phyloP scores from a whole-genome alignment of 2,888 invertebrate species.

The Autographa pulchrina region DNA sequence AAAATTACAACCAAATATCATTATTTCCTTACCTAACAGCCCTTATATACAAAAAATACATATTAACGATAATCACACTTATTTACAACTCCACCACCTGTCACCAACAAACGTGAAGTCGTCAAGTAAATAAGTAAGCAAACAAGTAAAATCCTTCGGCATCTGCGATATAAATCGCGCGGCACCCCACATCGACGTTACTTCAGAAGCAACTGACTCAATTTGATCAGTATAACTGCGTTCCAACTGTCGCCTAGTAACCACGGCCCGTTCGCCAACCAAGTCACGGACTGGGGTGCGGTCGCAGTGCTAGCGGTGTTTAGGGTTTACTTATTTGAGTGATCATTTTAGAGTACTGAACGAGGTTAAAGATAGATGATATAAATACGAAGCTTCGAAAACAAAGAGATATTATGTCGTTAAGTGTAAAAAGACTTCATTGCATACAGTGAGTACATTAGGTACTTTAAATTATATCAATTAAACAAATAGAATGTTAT shows the following conservation, averaged over 20 bases:
- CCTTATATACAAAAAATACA: not conserved
- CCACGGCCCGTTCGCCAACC: slow-evolving; percentile 77
- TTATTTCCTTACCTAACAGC: not conserved
- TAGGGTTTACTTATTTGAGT: slow-evolving; percentile 18
- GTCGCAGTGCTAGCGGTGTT: slow-evolving; percentile 60
- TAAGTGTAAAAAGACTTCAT: no score
- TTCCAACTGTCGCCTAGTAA: slow-evolving; percentile 78
- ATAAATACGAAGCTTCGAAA: no score
- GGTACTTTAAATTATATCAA: no score
- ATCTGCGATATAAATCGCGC: slow-evolving; percentile 58
- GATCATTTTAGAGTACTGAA: not conserved
- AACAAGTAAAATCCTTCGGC: slow-evolving; percentile 18
- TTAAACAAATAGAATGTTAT: no score
- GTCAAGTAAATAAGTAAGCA: slow-evolving; percentile 25
- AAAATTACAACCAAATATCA: no score
- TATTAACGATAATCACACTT: not conserved
- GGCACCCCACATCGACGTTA: slow-evolving; percentile 63
- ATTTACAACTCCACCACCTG: not conserved
- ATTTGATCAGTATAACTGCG: slow-evolving; percentile 88
- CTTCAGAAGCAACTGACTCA: slow-evolving; percentile 79
- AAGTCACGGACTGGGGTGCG: slow-evolving; percentile 77
- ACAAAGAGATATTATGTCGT: no score
- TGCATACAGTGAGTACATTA: no score
- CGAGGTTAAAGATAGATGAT: no score
- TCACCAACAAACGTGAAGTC: slow-evolving; percentile 23